Evolutionary conservation across 2,797 vertebrate genomes (phyloP).

Genomic region (Leptoclinus maculatus): DNA sequence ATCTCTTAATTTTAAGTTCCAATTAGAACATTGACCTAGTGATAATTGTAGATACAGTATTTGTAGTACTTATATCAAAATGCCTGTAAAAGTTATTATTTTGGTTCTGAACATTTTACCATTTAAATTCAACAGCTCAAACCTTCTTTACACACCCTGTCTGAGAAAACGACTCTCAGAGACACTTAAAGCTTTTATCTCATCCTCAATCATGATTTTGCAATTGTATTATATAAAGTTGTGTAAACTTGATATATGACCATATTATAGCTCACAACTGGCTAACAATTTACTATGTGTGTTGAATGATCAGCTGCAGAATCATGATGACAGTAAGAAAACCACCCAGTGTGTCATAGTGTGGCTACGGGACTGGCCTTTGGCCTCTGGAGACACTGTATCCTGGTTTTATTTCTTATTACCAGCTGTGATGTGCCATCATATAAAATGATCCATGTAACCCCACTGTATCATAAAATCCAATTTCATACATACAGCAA

Average conservation of each 20-base stretch:
- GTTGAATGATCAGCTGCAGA: conserved; percentile 41
- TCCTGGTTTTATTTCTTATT: conserved; percentile 43
- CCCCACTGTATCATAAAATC: conserved; percentile 43
- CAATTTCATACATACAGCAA: conserved; percentile 15
- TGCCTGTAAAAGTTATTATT: not conserved
- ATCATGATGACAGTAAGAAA: conserved; percentile 17
- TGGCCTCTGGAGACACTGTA: conserved; percentile 29
- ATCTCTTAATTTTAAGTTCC: not conserved
- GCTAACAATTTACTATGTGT: conserved; percentile 23
- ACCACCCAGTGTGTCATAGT: not conserved
- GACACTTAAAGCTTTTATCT: not conserved
- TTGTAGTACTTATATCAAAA: not conserved
- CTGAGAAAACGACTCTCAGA: not conserved
- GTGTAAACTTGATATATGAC: not conserved
- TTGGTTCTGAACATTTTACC: not conserved
- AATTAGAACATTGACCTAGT: not conserved
- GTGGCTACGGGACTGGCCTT: conserved; percentile 37
- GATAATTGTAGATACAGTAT: not conserved
- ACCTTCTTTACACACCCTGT: not conserved
- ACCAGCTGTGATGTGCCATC: conserved; percentile 23
- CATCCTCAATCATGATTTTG: not conserved
- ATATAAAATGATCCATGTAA: conserved; percentile 40
- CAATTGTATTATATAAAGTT: not conserved
- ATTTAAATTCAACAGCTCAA: not conserved
- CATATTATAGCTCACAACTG: not conserved